Evolutionary conservation across 2,888 invertebrate species (phyloP).

Genomic region (Branchinecta sandiegonensis): DNA sequence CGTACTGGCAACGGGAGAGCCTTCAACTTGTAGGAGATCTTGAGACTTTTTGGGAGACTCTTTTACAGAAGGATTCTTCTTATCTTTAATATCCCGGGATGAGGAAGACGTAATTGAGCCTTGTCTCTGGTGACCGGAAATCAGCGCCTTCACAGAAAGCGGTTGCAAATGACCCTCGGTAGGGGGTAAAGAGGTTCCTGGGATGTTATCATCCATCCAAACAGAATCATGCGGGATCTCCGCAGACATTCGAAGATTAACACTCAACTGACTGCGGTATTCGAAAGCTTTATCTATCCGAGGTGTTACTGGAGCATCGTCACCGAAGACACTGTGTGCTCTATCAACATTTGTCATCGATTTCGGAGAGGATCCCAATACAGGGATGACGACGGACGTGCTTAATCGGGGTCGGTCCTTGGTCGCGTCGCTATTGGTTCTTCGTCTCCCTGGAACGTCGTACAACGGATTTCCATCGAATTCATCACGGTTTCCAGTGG

Average conservation of each 20-base stretch:
- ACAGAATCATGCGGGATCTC: constrained; percentile 19
- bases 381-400: constrained; percentile 3
- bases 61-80: not conserved
- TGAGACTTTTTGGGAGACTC: not conserved
- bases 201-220: not conserved
- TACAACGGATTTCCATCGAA: not conserved
- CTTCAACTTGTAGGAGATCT: not conserved
- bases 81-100: not conserved
- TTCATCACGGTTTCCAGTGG: not conserved
- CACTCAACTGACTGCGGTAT: constrained; percentile 24
- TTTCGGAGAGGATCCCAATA: not conserved
- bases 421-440: not conserved
- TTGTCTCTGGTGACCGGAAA: not conserved
- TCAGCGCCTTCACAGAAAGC: constrained; percentile 5
- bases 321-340: not conserved
- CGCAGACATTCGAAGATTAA: constrained; percentile 23
- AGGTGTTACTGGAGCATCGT: constrained; percentile 14
- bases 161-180: not conserved
- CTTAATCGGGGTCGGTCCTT: constrained; percentile 6
- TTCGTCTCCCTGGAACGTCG: not conserved
- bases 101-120: not conserved
- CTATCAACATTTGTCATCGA: not conserved
- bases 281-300: constrained; percentile 23
- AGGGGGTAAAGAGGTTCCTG: not conserved
- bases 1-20: not conserved